These are phyloP conservation scores for Drosophila mercatorum DNA, from an alignment of 2,888 invertebrate species.

Conservation along the genomic window DNA sequence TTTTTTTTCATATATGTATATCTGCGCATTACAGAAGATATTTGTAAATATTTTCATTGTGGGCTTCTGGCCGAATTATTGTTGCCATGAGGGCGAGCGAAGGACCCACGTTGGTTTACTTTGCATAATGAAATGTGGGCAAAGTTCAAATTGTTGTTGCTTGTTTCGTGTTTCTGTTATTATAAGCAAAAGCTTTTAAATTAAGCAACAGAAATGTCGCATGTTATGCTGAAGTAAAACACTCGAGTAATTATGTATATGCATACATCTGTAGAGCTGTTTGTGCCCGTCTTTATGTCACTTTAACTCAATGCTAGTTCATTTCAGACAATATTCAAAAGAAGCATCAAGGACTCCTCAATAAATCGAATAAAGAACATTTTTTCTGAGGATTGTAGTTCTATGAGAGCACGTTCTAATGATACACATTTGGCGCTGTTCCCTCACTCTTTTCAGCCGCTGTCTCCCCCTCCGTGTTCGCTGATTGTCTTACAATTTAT, in stretches of 20 bases:
- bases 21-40: not conserved
- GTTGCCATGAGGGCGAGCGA: not conserved
- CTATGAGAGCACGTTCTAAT: not conserved
- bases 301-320: too few relatives aligned
- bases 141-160: slow-evolving; percentile 15
- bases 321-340: not conserved
- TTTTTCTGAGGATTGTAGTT: not conserved
- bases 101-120: slow-evolving; percentile 37
- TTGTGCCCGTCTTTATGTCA: not conserved
- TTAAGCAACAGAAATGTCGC: not conserved
- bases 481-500: not conserved
- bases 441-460: not conserved
- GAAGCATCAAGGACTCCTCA: not conserved
- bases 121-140: slow-evolving; percentile 71
- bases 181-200: slow-evolving; percentile 15
- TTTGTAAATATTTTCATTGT: slow-evolving; percentile 1
- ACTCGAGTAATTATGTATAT: slow-evolving; percentile 1
- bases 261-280: not conserved
- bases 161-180: slow-evolving; percentile 15
- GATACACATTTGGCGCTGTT: not conserved
- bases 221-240: not conserved
- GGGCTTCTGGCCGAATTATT: not conserved
- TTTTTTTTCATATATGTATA: not conserved
- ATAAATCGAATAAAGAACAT: not conserved
- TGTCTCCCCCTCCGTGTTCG: not conserved